Evolutionary conservation across 2,797 vertebrate species (phyloP), one percentile per base, ranked within the genome.

Genomic region (Lagocephalus sceleratus): DNA sequence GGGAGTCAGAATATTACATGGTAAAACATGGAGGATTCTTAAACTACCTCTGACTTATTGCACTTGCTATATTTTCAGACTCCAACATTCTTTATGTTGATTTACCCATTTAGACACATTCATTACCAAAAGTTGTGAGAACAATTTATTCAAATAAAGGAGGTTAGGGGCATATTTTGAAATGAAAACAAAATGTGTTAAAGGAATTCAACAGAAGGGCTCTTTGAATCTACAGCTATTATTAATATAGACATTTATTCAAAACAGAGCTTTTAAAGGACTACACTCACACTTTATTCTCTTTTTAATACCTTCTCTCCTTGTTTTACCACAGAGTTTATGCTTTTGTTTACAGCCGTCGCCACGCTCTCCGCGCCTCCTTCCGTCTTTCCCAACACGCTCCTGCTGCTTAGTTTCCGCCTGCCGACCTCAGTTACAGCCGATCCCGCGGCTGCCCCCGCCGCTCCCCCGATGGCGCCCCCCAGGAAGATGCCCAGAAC

Each of bases 391-490:
- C 65, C 68, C 11, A 12, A 25, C 0, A 43, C 21, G 29, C 14
- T 71, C 68, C 57, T 79, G 2, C 75, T 81, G 46, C 35, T 12
- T 11, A 86, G 59, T 60, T 84, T 91, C 9, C 73, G 64, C 49
- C 90, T 79, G 25, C 76, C 87, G 42, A 85, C 81, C 64, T 91
- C 91, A 4, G 68, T 64, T 0, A 50, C 64, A 1, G 59, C 85
- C 21, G 87, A 82, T 12, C 91, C 91, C 40, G 82, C 70, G 2
- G 72, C 79, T 20, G 85, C 85, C 1, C 91, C 91, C 0, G 87
- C 52, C 10, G 85, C 89, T 14, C 87, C 91, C 1, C 90, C 91
- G 15, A 88, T 57, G 20, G 63, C 48, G 0, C 88, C 90, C 0
- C 81, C 84, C 2, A 90, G 47, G 64, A 91, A 35, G 38, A 87